Evolutionary conservation across 2,113 vertebrate genomes (phyloP).

Genomic region (Rhea americana): DNA sequence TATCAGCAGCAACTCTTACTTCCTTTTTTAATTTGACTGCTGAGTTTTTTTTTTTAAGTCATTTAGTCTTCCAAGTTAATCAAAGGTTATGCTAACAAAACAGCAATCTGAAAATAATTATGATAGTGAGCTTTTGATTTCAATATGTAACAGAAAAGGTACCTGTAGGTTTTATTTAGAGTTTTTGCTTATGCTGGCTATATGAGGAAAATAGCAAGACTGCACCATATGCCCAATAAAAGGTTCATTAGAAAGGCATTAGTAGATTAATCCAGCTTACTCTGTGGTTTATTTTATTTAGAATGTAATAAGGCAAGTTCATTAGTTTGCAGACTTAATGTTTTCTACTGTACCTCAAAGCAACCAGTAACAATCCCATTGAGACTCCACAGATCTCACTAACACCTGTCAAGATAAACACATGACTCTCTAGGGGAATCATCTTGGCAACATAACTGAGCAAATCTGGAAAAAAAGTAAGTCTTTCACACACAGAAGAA

Average conservation of each 20-base stretch:
- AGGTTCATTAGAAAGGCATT: slow-evolving; percentile 79
- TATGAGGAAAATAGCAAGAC: slow-evolving; percentile 53
- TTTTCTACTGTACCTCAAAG: slow-evolving; percentile 74
- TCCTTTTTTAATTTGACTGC: not conserved
- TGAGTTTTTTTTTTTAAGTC: not conserved
- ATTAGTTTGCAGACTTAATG: slow-evolving; percentile 76
- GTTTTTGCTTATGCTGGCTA: slow-evolving; percentile 38
- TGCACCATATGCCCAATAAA: slow-evolving; percentile 74
- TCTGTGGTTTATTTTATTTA: slow-evolving; percentile 74
- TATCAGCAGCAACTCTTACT: not conserved
- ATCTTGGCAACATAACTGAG: slow-evolving; percentile 71
- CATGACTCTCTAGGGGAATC: slow-evolving; percentile 72
- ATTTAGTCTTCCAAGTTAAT: not conserved
- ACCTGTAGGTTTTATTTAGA: slow-evolving; percentile 30
- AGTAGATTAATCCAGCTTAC: slow-evolving; percentile 73
- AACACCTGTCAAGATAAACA: slow-evolving; percentile 84
- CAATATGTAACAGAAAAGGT: not conserved
- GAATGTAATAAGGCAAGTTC: slow-evolving; percentile 76
- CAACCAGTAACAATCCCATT: slow-evolving; percentile 74
- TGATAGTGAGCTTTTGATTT: not conserved
- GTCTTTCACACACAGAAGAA: slow-evolving; percentile 45
- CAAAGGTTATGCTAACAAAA: slow-evolving; percentile 4
- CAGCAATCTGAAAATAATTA: slow-evolving; percentile 16
- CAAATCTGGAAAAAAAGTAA: slow-evolving; percentile 65
- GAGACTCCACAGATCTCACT: slow-evolving; percentile 68